Percentiles rank a stretch among this genome's conserved stretches.
Conservation (phyloP, 2,797 vertebrate genomes). For the Crenuchus spilurus region DNA sequence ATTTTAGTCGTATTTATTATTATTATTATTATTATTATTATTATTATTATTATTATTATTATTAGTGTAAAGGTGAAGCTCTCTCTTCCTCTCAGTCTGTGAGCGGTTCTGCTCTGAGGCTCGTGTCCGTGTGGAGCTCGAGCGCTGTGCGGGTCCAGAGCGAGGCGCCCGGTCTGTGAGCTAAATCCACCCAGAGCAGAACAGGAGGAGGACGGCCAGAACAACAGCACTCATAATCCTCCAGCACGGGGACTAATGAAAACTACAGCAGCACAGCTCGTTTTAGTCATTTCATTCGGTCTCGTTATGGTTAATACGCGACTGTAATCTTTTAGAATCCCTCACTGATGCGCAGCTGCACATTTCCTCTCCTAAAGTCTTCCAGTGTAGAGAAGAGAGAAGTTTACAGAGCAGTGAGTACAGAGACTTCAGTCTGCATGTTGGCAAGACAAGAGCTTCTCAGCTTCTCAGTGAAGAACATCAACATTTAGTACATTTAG, state of each 20-base stretch:
- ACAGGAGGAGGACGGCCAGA: conserved; percentile 65
- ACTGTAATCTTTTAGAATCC: conserved; percentile 13
- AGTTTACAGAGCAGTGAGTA: not conserved
- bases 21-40: no score
- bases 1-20: no score
- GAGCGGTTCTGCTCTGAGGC: conserved; percentile 23
- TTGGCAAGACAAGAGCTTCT: no score
- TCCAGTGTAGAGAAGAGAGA: not conserved
- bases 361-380: conserved; percentile 5
- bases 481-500: no score
- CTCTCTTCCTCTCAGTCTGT: no score
- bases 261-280: conserved; percentile 49
- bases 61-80: no score
- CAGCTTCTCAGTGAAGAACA: no score
- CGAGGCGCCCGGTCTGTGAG: conserved; percentile 55
- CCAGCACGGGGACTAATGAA: conserved; percentile 44
- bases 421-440: no score
- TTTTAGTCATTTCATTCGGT: conserved; percentile 33
- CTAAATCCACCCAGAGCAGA: conserved; percentile 71
- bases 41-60: no score
- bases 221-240: conserved; percentile 63
- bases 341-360: conserved; percentile 20
- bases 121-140: conserved; percentile 7
- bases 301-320: conserved; percentile 24
- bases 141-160: not conserved